phyloP scores from a whole-genome alignment of 2,113 vertebrate genomes.

The Zosterops borbonicus region DNA sequence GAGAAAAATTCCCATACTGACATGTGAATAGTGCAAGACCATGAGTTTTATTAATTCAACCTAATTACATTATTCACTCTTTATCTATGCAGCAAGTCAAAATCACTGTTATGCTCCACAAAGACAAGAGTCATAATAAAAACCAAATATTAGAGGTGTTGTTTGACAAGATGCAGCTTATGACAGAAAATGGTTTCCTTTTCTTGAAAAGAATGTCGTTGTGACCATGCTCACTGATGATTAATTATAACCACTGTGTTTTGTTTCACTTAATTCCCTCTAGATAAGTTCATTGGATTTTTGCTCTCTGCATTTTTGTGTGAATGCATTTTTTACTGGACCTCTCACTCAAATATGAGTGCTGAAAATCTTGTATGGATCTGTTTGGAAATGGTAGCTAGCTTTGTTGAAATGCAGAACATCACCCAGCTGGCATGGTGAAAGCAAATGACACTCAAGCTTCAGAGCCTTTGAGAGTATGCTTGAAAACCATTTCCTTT shows the following conservation, averaged over 20 bases:
- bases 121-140: conserved; percentile 22
- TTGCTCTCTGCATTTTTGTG: background rate
- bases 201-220: background rate
- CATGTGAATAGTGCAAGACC: background rate
- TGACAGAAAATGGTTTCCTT: conserved; percentile 14
- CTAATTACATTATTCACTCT: conserved; percentile 43
- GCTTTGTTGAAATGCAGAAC: conserved; percentile 27
- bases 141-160: background rate
- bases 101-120: background rate
- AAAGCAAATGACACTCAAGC: conserved; percentile 34
- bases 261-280: conserved; percentile 40
- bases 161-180: conserved; percentile 51
- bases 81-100: conserved; percentile 24
- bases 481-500: conserved; percentile 51
- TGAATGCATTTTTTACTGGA: conserved; percentile 3
- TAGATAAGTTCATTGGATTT: background rate
- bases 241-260: conserved; percentile 41
- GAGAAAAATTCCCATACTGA: conserved; percentile 11
- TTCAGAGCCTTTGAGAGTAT: conserved; percentile 13
- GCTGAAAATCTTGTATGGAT: background rate
- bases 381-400: conserved; percentile 46
- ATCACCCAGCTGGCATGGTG: background rate
- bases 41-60: conserved; percentile 29
- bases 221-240: background rate
- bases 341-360: background rate